Evolutionary conservation across 2,888 invertebrate genomes (phyloP).

Genomic region (Pelosia muscerda): DNA sequence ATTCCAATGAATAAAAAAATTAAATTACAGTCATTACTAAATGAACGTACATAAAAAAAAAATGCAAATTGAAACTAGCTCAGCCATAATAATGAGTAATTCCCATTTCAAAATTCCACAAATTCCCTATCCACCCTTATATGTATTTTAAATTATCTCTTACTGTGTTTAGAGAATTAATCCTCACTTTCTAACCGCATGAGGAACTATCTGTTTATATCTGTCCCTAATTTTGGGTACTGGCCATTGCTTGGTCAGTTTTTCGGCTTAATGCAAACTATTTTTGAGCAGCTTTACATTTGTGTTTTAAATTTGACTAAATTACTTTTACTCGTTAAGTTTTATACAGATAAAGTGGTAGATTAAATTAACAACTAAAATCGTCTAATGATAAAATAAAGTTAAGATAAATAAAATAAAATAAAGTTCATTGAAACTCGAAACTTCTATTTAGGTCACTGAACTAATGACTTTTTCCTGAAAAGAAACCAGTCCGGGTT

Average conservation of each 20-base stretch:
- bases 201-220: constrained; percentile 27
- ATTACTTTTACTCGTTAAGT: neutral
- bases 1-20: no score
- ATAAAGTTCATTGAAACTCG: constrained; percentile 9
- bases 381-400: no score
- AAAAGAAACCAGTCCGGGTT: no score
- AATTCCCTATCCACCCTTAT: constrained; percentile 45
- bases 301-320: neutral
- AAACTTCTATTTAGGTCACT: constrained; percentile 19
- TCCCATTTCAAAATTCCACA: constrained; percentile 27
- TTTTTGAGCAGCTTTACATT: neutral
- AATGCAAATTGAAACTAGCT: no score
- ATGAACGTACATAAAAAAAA: no score
- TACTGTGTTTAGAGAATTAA: constrained; percentile 48
- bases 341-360: neutral
- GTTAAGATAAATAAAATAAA: no score
- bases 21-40: no score
- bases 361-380: no score
- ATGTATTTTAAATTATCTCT: constrained; percentile 45
- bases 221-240: constrained; percentile 37
- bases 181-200: constrained; percentile 52
- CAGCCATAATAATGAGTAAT: no score
- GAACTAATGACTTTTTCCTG: constrained; percentile 23
- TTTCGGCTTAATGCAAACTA: constrained; percentile 18
- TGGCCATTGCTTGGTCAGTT: constrained; percentile 29